Conservation (phyloP, 2,888 invertebrate genomes). For the Imbricaverruca yamaguchii region DNA sequence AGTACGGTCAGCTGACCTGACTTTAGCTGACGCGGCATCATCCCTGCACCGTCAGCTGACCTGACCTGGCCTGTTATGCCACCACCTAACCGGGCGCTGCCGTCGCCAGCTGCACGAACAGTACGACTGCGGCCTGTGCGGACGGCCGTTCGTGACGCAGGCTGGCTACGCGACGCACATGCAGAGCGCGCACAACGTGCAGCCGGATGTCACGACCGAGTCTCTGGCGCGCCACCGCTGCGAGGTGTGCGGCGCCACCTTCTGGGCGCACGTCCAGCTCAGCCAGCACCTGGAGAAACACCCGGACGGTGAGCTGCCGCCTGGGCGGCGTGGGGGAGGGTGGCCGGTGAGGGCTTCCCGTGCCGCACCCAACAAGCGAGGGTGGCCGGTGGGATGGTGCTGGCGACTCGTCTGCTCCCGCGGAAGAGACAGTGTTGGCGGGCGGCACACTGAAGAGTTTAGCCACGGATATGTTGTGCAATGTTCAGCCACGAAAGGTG, state of each 20-base stretch:
- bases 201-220: neutral
- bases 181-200: neutral
- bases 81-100: neutral
- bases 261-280: neutral
- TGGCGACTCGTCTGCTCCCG: no score
- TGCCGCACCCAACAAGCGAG: no score
- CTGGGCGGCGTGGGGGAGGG: neutral
- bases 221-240: neutral
- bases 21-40: neutral
- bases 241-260: neutral
- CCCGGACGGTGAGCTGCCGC: neutral
- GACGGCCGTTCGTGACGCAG: neutral
- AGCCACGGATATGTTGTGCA: no score
- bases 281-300: neutral
- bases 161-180: neutral
- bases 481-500: no score
- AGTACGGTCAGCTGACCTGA: no score
- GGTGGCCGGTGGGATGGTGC: no score
- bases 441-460: no score
- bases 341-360: no score
- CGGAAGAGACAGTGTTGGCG: no score
- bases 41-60: no score
- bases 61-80: neutral
- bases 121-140: slow-evolving; percentile 1
- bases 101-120: slow-evolving; percentile 15